These are phyloP conservation scores for Embidobia sp. DNA, from an alignment of 2,888 invertebrate genomes.

Conservation along the genomic window DNA sequence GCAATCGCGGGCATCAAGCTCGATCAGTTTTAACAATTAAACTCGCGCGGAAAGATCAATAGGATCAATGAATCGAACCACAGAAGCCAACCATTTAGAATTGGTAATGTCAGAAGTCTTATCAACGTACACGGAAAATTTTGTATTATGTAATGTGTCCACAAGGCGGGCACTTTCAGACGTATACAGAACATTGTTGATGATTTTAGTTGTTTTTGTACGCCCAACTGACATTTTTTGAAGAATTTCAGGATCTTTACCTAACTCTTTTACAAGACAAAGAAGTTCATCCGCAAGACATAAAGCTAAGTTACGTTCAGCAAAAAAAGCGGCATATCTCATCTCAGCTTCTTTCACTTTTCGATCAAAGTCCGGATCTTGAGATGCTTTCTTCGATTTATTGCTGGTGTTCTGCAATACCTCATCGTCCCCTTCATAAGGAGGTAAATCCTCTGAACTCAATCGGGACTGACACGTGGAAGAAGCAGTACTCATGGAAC, in stretches of 20 bases:
- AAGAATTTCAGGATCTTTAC: background rate
- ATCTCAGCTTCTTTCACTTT: background rate
- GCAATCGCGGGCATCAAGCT: conserved; percentile 26
- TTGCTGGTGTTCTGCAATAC: no score
- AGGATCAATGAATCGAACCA: conserved; percentile 8
- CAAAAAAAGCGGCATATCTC: background rate
- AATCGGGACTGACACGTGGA: no score
- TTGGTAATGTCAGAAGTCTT: conserved; percentile 33
- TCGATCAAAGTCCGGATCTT: background rate
- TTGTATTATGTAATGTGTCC: background rate
- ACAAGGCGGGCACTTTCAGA: background rate
- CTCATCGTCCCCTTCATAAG: no score
- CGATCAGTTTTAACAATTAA: conserved; percentile 13
- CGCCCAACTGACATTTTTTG: background rate
- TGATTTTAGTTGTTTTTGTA: background rate
- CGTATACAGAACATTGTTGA: background rate
- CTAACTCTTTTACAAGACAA: background rate
- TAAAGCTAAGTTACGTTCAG: background rate
- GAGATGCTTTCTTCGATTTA: no score
- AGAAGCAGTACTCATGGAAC: no score
- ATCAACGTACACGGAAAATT: conserved; percentile 20
- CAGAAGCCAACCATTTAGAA: conserved; percentile 7
- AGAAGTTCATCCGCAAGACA: background rate
- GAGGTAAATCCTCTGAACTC: no score
- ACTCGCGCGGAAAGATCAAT: background rate